These are phyloP conservation scores for Serinus canaria DNA, from an alignment of 2,113 vertebrate genomes.

Conservation along the genomic window DNA sequence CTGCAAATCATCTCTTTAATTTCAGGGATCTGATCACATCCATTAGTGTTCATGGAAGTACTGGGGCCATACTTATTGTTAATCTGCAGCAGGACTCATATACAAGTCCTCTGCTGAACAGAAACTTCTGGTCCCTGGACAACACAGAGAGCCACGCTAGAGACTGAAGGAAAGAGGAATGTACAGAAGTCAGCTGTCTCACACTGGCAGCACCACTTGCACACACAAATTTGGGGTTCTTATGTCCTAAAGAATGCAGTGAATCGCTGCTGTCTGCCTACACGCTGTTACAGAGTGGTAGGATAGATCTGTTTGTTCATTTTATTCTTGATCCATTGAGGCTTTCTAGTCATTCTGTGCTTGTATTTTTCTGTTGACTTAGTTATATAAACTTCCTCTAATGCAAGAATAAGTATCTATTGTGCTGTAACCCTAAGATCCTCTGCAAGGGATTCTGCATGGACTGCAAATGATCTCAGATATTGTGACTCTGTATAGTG, in stretches of 20 bases:
- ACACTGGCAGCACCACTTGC: neutral
- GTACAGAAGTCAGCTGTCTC: neutral
- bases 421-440: neutral
- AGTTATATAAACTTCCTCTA: slow-evolving; percentile 19
- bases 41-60: neutral
- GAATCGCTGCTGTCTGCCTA: neutral
- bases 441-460: neutral
- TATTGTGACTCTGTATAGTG: neutral
- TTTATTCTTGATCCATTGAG: neutral
- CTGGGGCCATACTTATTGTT: neutral
- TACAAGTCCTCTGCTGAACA: neutral
- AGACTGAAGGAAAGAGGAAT: neutral
- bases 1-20: neutral
- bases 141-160: neutral
- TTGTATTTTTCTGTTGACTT: slow-evolving; percentile 23
- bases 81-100: neutral
- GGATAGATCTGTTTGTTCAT: neutral
- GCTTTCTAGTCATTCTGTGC: neutral
- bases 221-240: neutral
- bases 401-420: neutral
- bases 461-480: neutral
- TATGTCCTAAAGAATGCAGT: neutral
- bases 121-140: neutral
- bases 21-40: neutral
- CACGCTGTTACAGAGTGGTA: fast-evolving